Evolutionary conservation across 2,888 invertebrate genomes (phyloP).

Genomic region (Cephus runcator): DNA sequence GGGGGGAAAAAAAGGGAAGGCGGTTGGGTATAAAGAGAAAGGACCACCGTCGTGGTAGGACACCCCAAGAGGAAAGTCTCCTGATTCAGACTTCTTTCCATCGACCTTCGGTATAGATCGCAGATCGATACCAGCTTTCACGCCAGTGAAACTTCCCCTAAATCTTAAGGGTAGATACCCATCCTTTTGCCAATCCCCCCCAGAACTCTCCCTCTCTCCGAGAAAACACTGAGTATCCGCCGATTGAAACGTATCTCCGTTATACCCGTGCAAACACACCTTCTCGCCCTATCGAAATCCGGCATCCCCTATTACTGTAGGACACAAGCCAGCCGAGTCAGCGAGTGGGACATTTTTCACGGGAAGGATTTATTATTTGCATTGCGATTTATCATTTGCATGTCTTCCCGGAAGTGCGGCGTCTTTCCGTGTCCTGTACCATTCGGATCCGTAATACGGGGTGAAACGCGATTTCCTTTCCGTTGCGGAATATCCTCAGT

Average conservation of each 20-base stretch:
- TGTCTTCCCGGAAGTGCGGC: constrained; percentile 15
- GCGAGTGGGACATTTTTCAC: background rate
- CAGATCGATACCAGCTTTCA: background rate
- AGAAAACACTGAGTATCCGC: background rate
- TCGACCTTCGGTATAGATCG: background rate
- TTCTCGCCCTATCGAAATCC: background rate
- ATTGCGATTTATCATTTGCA: constrained; percentile 48
- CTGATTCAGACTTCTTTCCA: background rate
- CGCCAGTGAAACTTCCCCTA: background rate
- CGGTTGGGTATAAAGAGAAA: background rate
- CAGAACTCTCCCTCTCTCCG: background rate
- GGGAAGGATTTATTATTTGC: constrained; percentile 48
- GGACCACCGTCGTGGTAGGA: background rate
- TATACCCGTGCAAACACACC: constrained; percentile 1
- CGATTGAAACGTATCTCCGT: background rate
- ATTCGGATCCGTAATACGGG: constrained; percentile 22
- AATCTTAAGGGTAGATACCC: background rate
- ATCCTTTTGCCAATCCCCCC: background rate
- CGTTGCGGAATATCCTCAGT: background rate
- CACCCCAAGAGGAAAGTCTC: background rate
- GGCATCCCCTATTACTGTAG: background rate
- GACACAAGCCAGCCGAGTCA: background rate
- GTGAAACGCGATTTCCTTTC: background rate
- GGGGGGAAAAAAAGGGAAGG: no score
- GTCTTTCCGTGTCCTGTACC: constrained; percentile 25